A percentile compares a stretch with the other conserved stretches of the same genome.
phyloP scores from a whole-genome alignment of 2,797 vertebrate genomes.

The Cirrhinus mrigala region DNA sequence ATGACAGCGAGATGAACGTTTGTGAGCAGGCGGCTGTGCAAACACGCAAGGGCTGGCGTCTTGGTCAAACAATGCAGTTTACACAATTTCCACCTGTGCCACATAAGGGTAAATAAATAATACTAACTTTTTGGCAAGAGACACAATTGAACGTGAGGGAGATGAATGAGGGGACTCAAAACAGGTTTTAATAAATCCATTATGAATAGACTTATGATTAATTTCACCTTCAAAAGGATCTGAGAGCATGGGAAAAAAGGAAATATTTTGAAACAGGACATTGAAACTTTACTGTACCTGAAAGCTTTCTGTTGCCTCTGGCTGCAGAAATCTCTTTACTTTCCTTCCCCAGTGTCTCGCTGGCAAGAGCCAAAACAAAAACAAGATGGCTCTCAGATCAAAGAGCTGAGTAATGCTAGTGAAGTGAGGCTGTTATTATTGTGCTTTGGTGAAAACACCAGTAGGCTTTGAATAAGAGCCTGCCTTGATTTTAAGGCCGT shows the following conservation, averaged over 20 bases:
- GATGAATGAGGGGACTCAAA: not conserved
- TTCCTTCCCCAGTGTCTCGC: slow-evolving; percentile 58
- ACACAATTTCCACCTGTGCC: slow-evolving; percentile 27
- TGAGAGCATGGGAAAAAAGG: slow-evolving; percentile 1
- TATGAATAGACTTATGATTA: slow-evolving; percentile 56
- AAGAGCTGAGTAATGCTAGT: slow-evolving; percentile 71
- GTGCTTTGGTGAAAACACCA: slow-evolving; percentile 66
- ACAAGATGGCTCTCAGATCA: slow-evolving; percentile 67
- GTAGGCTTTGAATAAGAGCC: slow-evolving; percentile 54
- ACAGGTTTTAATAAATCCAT: slow-evolving; percentile 50
- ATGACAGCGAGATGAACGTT: slow-evolving; percentile 26
- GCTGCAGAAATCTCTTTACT: slow-evolving; percentile 71
- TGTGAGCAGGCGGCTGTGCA: slow-evolving; percentile 27
- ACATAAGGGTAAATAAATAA: slow-evolving; percentile 31
- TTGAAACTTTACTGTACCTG: slow-evolving; percentile 60
- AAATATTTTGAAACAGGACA: slow-evolving; percentile 33
- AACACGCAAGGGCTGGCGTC: slow-evolving; percentile 10
- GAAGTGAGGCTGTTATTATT: slow-evolving; percentile 55
- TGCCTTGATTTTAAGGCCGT: slow-evolving; percentile 32
- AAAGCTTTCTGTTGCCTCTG: slow-evolving; percentile 62
- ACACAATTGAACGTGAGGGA: not conserved
- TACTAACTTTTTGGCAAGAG: not conserved
- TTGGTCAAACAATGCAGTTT: slow-evolving; percentile 22
- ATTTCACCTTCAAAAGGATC: slow-evolving; percentile 50
- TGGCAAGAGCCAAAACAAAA: slow-evolving; percentile 63